These are phyloP conservation scores for Parthenolecanium corni DNA, from an alignment of 2,888 invertebrate species.

Conservation along the genomic window DNA sequence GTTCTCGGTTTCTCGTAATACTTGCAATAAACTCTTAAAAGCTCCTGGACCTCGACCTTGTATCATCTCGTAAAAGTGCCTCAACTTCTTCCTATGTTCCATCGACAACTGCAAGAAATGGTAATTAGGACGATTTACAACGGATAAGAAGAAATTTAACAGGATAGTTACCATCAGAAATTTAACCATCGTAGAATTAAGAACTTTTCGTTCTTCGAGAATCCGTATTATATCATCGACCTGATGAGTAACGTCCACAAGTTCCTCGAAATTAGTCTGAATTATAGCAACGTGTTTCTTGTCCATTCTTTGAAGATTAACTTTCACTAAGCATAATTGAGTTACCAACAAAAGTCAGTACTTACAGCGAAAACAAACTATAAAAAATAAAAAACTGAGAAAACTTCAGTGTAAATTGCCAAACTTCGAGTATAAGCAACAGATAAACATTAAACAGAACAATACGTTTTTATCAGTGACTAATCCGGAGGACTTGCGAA, in stretches of 20 bases:
- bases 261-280: background rate
- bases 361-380: too few relatives aligned
- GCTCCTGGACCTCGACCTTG: slow-evolving; percentile 27
- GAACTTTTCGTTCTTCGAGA: background rate
- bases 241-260: background rate
- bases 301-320: background rate
- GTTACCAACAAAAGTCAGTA: too few relatives aligned
- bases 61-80: slow-evolving; percentile 19
- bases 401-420: too few relatives aligned
- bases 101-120: too few relatives aligned
- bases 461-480: too few relatives aligned
- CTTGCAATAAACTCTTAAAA: slow-evolving; percentile 3
- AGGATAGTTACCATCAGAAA: background rate
- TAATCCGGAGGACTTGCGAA: too few relatives aligned
- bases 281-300: background rate
- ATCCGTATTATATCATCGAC: background rate
- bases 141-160: too few relatives aligned
- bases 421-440: too few relatives aligned
- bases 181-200: slow-evolving; percentile 1
- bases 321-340: too few relatives aligned
- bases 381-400: too few relatives aligned
- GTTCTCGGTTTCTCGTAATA: slow-evolving; percentile 23
- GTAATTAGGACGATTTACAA: too few relatives aligned
- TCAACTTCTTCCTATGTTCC: background rate
- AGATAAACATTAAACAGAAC: too few relatives aligned